A percentile compares a stretch with the other conserved stretches of the same genome.
These are phyloP conservation scores for Erinaceus europaeus DNA, from an alignment of 2,113 vertebrate species.

Conservation along the genomic window DNA sequence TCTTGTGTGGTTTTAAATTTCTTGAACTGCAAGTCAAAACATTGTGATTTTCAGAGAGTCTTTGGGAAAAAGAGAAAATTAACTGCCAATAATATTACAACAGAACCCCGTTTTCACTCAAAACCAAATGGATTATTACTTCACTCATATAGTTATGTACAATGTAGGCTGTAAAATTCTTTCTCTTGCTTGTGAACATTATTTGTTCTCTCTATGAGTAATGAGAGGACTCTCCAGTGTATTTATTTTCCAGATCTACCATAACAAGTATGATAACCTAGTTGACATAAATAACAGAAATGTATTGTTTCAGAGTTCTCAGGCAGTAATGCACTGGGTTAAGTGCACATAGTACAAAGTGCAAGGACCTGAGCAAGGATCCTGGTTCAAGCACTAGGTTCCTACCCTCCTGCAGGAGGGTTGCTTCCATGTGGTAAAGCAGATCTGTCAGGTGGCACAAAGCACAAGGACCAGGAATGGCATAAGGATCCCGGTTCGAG, in stretches of 20 bases:
- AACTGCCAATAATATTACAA: conserved; percentile 34
- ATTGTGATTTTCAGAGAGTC: conserved; percentile 33
- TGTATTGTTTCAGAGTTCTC: background rate
- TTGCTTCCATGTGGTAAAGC: too few species aligned
- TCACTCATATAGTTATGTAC: background rate
- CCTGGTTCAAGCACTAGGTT: too few species aligned
- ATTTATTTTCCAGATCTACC: background rate
- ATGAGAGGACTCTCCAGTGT: background rate
- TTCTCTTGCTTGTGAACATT: background rate
- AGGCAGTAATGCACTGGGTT: too few species aligned
- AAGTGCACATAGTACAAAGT: too few species aligned
- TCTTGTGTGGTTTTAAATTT: conserved; percentile 60
- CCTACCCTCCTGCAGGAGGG: too few species aligned
- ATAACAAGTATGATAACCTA: background rate
- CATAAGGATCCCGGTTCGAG: too few species aligned
- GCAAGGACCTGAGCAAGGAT: too few species aligned
- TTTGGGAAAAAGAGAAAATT: conserved; percentile 31
- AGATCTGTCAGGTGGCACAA: too few species aligned
- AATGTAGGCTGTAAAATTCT: background rate
- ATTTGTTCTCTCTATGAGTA: background rate
- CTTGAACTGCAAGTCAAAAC: conserved; percentile 67
- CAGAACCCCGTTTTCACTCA: conserved; percentile 5
- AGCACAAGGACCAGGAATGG: too few species aligned
- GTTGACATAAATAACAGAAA: background rate
- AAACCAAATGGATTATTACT: background rate